A percentile compares a stretch with the other conserved stretches of the same genome.
phyloP scores from a whole-genome alignment of 2,113 vertebrate genomes.

The Picathartes gymnocephalus region DNA sequence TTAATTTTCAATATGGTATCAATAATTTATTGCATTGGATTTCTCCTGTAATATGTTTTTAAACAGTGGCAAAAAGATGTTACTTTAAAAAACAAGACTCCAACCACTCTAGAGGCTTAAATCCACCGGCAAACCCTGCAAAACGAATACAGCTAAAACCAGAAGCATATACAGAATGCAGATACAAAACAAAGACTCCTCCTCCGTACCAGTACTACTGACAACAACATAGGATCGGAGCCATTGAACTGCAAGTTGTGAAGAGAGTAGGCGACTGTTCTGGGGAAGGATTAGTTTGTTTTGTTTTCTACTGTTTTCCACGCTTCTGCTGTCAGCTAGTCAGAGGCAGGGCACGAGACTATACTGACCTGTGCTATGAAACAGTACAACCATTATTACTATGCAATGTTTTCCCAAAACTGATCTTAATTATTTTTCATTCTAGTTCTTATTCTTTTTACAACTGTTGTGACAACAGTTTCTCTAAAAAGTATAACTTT shows the following conservation, averaged over 20 bases:
- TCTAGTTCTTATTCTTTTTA: neutral
- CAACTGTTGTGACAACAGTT: neutral
- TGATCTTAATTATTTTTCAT: neutral
- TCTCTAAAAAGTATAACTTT: neutral
- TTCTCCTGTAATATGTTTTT: neutral
- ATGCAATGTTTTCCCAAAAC: neutral
- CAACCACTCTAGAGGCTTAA: neutral
- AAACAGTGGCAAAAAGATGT: neutral
- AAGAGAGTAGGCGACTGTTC: neutral
- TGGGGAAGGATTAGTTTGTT: neutral
- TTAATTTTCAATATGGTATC: neutral
- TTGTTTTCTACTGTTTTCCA: neutral
- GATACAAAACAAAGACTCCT: neutral
- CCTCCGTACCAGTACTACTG: neutral
- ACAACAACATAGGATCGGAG: accelerated
- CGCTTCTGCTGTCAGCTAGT: neutral
- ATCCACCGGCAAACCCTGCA: neutral
- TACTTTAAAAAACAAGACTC: neutral
- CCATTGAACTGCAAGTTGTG: neutral
- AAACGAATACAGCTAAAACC: neutral
- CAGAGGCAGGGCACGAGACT: neutral
- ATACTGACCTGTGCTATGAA: neutral
- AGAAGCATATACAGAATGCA: neutral
- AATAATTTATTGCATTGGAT: neutral
- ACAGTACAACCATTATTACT: neutral